phyloP scores from a whole-genome alignment of 1,140 invertebrate species.

The Hylaeus anthracinus region DNA sequence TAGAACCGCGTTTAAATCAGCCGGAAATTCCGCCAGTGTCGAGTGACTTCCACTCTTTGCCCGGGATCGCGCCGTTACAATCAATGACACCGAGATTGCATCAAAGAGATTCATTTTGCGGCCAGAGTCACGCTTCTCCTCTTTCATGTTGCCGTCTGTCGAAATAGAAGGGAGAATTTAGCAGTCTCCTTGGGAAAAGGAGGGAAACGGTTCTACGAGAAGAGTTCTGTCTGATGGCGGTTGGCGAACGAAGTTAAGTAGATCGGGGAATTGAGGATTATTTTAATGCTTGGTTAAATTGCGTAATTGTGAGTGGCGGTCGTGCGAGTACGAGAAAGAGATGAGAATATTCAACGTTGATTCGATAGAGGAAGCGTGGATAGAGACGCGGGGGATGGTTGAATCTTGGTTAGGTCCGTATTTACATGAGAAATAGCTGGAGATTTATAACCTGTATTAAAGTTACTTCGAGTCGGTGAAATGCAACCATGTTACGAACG shows the following conservation, averaged over 20 bases:
- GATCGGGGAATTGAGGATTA: conserved; percentile 72
- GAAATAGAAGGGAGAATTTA: conserved; percentile 34
- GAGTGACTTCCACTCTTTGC: conserved; percentile 37
- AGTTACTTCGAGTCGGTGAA: conserved; percentile 37
- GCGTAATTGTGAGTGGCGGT: conserved; percentile 70
- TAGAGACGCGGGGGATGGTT: conserved; percentile 48
- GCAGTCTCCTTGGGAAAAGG: conserved; percentile 39
- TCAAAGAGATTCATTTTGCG: conserved; percentile 48
- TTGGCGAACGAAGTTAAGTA: conserved; percentile 68
- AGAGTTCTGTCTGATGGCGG: conserved; percentile 48
- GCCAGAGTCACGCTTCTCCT: conserved; percentile 8
- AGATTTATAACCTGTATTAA: conserved; percentile 71
- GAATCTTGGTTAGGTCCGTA: conserved; percentile 60
- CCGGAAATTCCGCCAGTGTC: not conserved
- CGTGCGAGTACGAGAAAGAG: conserved; percentile 33
- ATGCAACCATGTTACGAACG: conserved; percentile 44
- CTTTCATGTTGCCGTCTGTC: not conserved
- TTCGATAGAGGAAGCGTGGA: conserved; percentile 10
- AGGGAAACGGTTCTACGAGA: conserved; percentile 40
- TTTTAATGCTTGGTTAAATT: conserved; percentile 75
- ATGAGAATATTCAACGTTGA: conserved; percentile 24
- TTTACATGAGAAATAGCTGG: conserved; percentile 71
- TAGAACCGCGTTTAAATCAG: not conserved
- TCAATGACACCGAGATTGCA: conserved; percentile 49
- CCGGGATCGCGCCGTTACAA: conserved; percentile 41